Conservation (phyloP, 2,113 vertebrate genomes). For the Phylloscopus trochiloides region DNA sequence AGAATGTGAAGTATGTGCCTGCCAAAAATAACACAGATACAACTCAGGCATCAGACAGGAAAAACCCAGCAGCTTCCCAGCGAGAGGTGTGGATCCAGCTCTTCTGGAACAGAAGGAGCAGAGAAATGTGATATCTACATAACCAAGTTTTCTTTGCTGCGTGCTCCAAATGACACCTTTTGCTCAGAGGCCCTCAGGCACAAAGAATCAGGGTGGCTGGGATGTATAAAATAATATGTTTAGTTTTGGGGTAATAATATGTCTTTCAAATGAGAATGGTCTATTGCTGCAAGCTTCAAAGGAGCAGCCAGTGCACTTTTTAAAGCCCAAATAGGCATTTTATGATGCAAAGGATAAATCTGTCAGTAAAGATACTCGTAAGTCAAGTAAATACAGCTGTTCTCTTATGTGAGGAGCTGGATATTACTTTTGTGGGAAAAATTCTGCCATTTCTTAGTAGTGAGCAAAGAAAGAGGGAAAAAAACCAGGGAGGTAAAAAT, state of each 20-base stretch:
- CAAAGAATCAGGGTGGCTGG: not conserved
- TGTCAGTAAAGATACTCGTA: constrained; percentile 29
- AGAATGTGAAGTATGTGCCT: not conserved
- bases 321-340: constrained; percentile 48
- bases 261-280: constrained; percentile 24
- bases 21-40: not conserved
- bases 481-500: not conserved
- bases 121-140: not conserved
- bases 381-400: constrained; percentile 43
- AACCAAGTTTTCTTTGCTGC: constrained; percentile 19
- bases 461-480: not conserved
- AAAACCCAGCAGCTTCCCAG: not conserved
- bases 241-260: constrained; percentile 28
- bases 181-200: not conserved
- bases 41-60: not conserved
- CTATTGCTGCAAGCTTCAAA: constrained; percentile 26
- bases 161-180: constrained; percentile 37
- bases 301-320: constrained; percentile 16
- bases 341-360: constrained; percentile 50
- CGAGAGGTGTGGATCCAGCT: not conserved
- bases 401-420: not conserved
- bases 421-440: not conserved
- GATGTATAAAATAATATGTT: constrained; percentile 29
- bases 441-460: not conserved
- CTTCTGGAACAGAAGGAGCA: constrained; percentile 7